These are phyloP conservation scores for Agelaius tricolor DNA, from an alignment of 2,113 vertebrate species.

Conservation along the genomic window DNA sequence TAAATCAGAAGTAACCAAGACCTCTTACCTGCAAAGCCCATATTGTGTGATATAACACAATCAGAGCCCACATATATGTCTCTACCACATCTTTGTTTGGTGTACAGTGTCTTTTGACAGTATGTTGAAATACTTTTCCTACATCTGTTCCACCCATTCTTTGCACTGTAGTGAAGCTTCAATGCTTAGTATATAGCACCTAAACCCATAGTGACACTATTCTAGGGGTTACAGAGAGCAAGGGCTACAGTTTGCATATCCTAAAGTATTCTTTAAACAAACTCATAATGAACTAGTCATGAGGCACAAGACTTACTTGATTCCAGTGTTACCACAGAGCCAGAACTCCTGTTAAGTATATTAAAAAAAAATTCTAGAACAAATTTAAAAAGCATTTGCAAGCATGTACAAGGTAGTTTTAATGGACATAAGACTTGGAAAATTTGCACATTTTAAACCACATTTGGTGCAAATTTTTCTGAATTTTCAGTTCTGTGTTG, in stretches of 20 bases:
- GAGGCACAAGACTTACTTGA: background rate
- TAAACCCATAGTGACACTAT: background rate
- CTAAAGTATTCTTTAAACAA: background rate
- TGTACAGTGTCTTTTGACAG: background rate
- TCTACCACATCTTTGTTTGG: background rate
- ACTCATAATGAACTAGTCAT: background rate
- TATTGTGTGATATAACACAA: background rate
- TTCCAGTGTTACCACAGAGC: background rate
- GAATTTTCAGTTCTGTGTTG: background rate
- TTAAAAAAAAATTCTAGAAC: background rate
- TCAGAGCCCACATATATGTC: background rate
- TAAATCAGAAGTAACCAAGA: background rate
- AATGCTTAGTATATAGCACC: background rate
- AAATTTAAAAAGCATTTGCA: background rate
- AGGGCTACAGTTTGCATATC: background rate
- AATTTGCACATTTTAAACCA: background rate
- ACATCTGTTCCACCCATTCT: background rate
- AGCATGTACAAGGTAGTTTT: background rate
- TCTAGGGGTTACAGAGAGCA: rapidly evolving
- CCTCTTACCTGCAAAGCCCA: background rate
- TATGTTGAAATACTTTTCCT: background rate
- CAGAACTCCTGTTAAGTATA: background rate
- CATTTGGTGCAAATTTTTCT: background rate
- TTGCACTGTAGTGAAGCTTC: background rate
- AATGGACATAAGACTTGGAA: background rate